phyloP scores from a whole-genome alignment of 2,113 vertebrate species.

The Megalops atlanticus region DNA sequence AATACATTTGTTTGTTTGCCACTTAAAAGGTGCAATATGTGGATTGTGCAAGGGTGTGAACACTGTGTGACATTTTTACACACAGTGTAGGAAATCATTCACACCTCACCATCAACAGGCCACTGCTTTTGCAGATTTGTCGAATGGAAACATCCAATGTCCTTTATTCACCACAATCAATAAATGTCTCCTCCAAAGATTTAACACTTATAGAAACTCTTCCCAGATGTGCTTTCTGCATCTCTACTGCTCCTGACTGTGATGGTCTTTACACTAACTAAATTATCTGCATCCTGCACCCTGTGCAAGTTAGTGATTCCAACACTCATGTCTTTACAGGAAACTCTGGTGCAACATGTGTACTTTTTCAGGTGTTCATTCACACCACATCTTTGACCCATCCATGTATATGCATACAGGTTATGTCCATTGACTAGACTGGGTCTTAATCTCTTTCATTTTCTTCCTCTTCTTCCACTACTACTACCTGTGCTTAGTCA shows the following conservation, averaged over 20 bases:
- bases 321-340: no score
- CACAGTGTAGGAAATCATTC: neutral
- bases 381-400: neutral
- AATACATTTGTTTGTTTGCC: slow-evolving; percentile 5
- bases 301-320: neutral
- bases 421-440: neutral
- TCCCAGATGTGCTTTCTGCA: neutral
- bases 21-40: neutral
- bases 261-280: no score
- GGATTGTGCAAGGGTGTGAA: slow-evolving; percentile 18
- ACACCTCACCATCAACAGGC: neutral
- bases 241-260: neutral
- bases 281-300: neutral
- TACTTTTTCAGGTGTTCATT: no score
- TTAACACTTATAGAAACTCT: neutral
- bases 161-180: neutral
- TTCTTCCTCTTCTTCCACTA: no score
- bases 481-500: no score
- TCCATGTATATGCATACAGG: neutral
- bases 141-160: neutral
- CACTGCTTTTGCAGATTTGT: neutral
- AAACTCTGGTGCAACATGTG: no score
- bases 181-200: neutral
- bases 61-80: neutral
- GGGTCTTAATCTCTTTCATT: neutral